Base-by-base conservation (phyloP, 2,888 invertebrate genomes). In the Buathra laborator region DNA sequence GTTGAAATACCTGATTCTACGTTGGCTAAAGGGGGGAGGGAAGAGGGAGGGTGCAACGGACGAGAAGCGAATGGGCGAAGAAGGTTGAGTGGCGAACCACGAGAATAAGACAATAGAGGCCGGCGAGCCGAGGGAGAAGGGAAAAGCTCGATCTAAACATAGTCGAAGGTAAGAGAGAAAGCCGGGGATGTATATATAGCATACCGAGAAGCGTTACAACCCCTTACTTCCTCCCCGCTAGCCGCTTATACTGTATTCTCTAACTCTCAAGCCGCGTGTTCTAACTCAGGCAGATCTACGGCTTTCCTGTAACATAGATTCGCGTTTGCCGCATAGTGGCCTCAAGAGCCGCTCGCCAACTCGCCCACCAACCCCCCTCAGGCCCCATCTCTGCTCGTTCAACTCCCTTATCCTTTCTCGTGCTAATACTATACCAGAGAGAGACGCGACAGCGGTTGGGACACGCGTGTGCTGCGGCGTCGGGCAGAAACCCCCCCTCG, bases 281-380 rank as follows among this genome's bases (percentile, higher is more conserved):
- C 88, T 88, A 86, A 88, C 89, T 89, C 87, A 88, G 81, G 81
- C 86, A 88, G 88, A 89, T 87, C 86, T 89, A 89, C 88, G 89
- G 80, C 87, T 86, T 89, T 89, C 89, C 89, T 89, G 89, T 86
- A 86, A 87, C 89, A 89, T 89, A 89, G 89, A 89, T 88, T 87
- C 86, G 86, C 87, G 87, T 88, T 88, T 88, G 87, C 88, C 88
- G 88, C 87, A 87, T 86, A 87, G 87, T 80, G 84, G 86, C 68
- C 77, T 74, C 62, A 51, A 37, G 83, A 74, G 16, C 71, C 75
- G 68, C 74, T 51, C 68, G 68, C 82, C 62, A 71, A 66, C 72
- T 77, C 68, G 67, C 37, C 37, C 37, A 37, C 37, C 9, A 37
- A 7, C 5, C 37, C 37, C 37, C 37, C 37, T 37, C 37, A 7